phyloP scores from a whole-genome alignment of 2,888 invertebrate genomes.

The Lampropteryx suffumata region DNA sequence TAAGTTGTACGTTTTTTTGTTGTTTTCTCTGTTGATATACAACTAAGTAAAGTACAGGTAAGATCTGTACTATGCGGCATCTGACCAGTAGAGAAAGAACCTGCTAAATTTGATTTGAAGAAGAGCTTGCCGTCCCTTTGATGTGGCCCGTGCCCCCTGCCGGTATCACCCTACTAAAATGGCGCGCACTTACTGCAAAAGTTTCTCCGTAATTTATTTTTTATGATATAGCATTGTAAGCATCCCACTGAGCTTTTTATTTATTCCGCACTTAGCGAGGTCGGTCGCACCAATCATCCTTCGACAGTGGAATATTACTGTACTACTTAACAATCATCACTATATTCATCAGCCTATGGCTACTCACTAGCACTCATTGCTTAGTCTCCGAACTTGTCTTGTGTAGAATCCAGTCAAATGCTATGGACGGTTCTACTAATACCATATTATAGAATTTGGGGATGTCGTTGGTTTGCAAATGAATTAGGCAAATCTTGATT shows the following conservation, averaged over 20 bases:
- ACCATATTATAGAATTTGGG: slow-evolving; percentile 26
- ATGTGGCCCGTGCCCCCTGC: slow-evolving; percentile 62
- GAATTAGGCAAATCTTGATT: slow-evolving; percentile 78
- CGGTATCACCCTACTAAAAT: slow-evolving; percentile 59
- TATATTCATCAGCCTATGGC: background rate
- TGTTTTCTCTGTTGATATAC: slow-evolving; percentile 34
- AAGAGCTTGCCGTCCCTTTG: slow-evolving; percentile 71
- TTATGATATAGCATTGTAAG: slow-evolving; percentile 80
- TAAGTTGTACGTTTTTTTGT: slow-evolving; percentile 38
- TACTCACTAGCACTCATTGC: too few relatives aligned
- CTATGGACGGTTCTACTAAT: too few relatives aligned
- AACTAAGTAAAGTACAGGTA: slow-evolving; percentile 43
- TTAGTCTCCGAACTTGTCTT: too few relatives aligned
- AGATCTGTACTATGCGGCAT: slow-evolving; percentile 49
- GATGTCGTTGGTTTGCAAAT: slow-evolving; percentile 48
- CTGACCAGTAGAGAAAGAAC: slow-evolving; percentile 65
- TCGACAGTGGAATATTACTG: background rate
- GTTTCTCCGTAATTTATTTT: slow-evolving; percentile 80
- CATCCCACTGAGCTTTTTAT: slow-evolving; percentile 67
- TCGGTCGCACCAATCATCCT: slow-evolving; percentile 37
- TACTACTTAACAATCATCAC: background rate
- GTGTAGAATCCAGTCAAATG: too few relatives aligned
- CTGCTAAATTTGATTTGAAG: slow-evolving; percentile 77
- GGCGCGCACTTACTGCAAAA: slow-evolving; percentile 77
- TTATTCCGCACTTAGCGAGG: slow-evolving; percentile 54